phyloP scores from a whole-genome alignment of 2,888 invertebrate species.

The Mythimna loreyi region DNA sequence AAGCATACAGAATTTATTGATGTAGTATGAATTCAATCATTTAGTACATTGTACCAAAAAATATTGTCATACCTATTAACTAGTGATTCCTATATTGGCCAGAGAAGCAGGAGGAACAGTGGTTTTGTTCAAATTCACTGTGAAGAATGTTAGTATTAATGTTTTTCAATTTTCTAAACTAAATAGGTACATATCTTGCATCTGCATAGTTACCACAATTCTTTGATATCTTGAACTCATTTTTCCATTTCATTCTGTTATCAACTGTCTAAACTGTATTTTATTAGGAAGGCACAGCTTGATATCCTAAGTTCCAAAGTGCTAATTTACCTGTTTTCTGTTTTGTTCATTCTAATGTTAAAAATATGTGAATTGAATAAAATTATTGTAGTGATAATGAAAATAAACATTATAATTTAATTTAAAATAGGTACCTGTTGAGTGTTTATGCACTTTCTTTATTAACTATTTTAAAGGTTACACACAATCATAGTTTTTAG shows the following conservation, averaged over 20 bases:
- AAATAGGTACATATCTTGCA: not conserved
- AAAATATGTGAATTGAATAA: not conserved
- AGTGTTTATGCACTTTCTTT: constrained; percentile 33
- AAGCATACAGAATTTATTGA: constrained; percentile 50
- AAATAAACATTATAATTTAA: constrained; percentile 6
- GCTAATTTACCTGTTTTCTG: not conserved
- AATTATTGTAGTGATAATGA: constrained; percentile 8
- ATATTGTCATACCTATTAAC: constrained; percentile 21
- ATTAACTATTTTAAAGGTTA: constrained; percentile 15
- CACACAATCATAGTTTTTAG: constrained; percentile 42
- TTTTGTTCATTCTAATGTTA: constrained; percentile 13
- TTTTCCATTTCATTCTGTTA: not conserved
- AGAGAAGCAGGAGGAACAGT: constrained; percentile 1
- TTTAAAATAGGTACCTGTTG: constrained; percentile 12
- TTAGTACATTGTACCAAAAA: constrained; percentile 10
- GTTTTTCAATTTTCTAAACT: constrained; percentile 5
- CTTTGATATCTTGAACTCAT: not conserved
- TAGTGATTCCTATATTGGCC: constrained; percentile 1
- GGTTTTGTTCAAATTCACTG: not conserved
- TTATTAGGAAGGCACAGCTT: constrained; percentile 13
- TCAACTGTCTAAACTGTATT: not conserved
- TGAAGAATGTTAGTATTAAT: not conserved
- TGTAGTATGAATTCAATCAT: constrained; percentile 8
- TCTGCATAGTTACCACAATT: constrained; percentile 47
- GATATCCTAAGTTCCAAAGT: constrained; percentile 19